phyloP scores from a whole-genome alignment of 2,888 invertebrate species.

The Carpatolechia fugitivella region DNA sequence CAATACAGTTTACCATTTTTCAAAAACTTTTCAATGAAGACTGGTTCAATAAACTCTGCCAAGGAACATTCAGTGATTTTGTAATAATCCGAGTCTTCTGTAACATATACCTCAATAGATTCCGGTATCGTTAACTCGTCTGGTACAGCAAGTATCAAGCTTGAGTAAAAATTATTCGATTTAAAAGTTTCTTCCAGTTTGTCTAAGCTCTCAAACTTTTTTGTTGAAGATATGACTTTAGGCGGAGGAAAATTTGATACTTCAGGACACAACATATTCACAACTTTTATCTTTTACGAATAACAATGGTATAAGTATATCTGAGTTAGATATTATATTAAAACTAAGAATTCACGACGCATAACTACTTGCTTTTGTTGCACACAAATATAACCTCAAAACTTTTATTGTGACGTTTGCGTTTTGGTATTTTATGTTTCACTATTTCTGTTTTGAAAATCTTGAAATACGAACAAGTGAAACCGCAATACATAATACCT shows the following conservation, averaged over 20 bases:
- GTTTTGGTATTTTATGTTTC: neutral
- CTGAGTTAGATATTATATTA: neutral
- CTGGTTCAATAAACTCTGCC: slow-evolving; percentile 49
- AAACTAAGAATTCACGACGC: too few species aligned
- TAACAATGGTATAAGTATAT: too few species aligned
- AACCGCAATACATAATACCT: too few species aligned
- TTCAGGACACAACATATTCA: slow-evolving; percentile 61
- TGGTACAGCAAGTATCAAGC: slow-evolving; percentile 58
- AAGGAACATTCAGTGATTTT: slow-evolving; percentile 47
- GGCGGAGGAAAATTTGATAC: slow-evolving; percentile 59
- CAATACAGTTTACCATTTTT: slow-evolving; percentile 56
- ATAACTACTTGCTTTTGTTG: too few species aligned
- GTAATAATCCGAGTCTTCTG: slow-evolving; percentile 62
- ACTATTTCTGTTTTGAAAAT: too few species aligned
- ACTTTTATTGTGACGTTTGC: neutral
- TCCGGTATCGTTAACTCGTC: slow-evolving; percentile 55
- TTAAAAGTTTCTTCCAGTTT: slow-evolving; percentile 37
- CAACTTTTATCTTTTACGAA: too few species aligned
- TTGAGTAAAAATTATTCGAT: slow-evolving; percentile 60
- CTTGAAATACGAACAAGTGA: too few species aligned
- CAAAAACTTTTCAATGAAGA: slow-evolving; percentile 60
- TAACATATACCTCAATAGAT: slow-evolving; percentile 44
- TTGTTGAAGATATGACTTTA: slow-evolving; percentile 45
- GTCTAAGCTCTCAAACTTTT: slow-evolving; percentile 38
- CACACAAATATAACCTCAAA: slow-evolving; percentile 1